A percentile compares a stretch with the other conserved stretches of the same genome.
Conservation (phyloP, 1,140 invertebrate genomes). For the Musca vetustissima region DNA sequence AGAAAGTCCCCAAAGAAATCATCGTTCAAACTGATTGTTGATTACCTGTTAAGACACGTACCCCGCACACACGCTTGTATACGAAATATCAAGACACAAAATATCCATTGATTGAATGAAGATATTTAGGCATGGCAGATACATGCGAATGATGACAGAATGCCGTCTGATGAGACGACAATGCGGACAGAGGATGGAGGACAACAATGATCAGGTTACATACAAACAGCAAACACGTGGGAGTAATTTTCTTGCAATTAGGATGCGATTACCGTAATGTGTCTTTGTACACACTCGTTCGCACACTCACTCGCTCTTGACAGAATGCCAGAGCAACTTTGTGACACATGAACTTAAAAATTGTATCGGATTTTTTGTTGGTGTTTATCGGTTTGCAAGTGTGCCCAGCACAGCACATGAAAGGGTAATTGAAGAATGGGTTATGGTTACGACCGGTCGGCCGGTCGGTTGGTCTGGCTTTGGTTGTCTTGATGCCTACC, state of each 20-base stretch:
- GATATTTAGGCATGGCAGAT: not conserved
- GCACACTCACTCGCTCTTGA: not conserved
- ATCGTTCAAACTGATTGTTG: constrained; percentile 1
- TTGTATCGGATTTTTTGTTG: too few relatives aligned
- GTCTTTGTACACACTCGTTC: not conserved
- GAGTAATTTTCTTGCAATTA: constrained; percentile 56
- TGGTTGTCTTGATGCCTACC: too few relatives aligned
- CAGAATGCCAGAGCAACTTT: too few relatives aligned
- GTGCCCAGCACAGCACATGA: not conserved
- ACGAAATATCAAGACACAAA: too few relatives aligned
- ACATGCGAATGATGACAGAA: not conserved
- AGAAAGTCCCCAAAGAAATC: constrained; percentile 4
- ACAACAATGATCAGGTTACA: constrained; percentile 48
- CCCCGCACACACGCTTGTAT: not conserved
- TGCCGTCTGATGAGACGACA: not conserved
- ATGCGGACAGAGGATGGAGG: constrained; percentile 1
- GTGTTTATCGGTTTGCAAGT: too few relatives aligned
- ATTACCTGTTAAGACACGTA: not conserved
- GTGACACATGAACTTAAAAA: too few relatives aligned
- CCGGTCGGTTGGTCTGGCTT: too few relatives aligned
- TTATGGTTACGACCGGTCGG: not conserved
- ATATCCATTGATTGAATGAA: too few relatives aligned
- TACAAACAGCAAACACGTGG: constrained; percentile 40
- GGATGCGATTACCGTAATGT: constrained; percentile 55
- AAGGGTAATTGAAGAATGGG: constrained; percentile 32